Conservation (phyloP, 2,113 vertebrate species). For the Leptodactylus fuscus region DNA sequence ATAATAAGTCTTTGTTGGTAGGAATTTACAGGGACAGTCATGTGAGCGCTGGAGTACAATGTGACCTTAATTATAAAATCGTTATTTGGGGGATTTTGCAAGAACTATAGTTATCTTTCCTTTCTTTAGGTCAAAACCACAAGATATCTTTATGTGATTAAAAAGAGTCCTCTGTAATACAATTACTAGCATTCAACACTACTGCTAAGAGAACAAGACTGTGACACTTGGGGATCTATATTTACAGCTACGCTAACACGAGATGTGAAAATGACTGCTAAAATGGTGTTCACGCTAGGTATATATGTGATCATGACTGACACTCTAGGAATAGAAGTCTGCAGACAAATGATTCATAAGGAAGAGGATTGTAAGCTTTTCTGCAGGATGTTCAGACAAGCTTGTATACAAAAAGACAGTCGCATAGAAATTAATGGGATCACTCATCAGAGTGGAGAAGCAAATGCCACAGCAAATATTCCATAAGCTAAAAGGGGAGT, state of each 20-base stretch:
- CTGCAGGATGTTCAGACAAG: background rate
- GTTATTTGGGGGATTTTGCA: background rate
- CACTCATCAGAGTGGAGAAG: background rate
- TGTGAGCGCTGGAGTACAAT: background rate
- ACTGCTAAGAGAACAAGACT: slow-evolving; percentile 26
- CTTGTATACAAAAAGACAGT: background rate
- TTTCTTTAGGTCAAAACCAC: background rate
- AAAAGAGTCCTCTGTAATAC: background rate
- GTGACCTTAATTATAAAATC: background rate
- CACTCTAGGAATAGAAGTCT: slow-evolving; percentile 67
- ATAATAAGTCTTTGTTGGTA: background rate
- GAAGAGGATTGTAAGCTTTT: slow-evolving; percentile 61
- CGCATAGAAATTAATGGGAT: background rate
- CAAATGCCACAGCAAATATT: background rate
- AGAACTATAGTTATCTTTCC: background rate
- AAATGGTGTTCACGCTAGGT: slow-evolving; percentile 56
- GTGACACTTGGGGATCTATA: slow-evolving; percentile 48
- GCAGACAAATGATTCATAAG: slow-evolving; percentile 63
- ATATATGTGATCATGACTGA: slow-evolving; percentile 42
- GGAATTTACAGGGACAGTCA: background rate
- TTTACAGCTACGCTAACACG: slow-evolving; percentile 43
- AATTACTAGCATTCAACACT: slow-evolving; percentile 38
- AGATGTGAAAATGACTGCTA: slow-evolving; percentile 44
- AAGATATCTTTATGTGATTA: background rate
- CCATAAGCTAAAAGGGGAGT: no score